These are phyloP conservation scores for Tyrannus savana DNA, from an alignment of 2,113 vertebrate species.

Conservation along the genomic window DNA sequence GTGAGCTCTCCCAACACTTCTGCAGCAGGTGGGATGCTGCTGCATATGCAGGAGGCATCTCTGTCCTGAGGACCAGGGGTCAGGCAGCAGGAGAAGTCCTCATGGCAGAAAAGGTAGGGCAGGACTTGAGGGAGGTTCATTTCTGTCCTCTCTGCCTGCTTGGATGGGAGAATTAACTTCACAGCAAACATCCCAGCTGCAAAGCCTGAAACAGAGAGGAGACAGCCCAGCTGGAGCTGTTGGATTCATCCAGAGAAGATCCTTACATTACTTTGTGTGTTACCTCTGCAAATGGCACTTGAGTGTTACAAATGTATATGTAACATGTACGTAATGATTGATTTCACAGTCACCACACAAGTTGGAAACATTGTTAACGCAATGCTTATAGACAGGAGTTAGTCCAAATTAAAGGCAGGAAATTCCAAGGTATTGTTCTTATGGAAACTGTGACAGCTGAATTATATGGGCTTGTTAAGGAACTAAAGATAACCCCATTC, in stretches of 20 bases:
- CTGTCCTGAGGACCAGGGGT: background rate
- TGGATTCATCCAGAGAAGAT: background rate
- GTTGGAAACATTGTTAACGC: background rate
- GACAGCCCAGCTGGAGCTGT: background rate
- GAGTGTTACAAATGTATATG: background rate
- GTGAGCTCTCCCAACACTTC: background rate
- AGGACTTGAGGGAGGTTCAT: background rate
- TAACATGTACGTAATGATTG: background rate
- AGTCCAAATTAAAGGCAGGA: conserved; percentile 48
- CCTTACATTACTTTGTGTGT: background rate
- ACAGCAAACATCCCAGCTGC: background rate
- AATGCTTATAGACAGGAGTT: background rate
- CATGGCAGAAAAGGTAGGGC: background rate
- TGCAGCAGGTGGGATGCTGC: background rate
- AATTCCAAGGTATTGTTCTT: conserved; percentile 50
- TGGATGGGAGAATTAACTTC: background rate
- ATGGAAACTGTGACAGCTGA: conserved; percentile 48
- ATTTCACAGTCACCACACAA: background rate
- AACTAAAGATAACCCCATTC: conserved; percentile 60
- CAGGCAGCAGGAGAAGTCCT: background rate
- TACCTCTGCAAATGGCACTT: background rate
- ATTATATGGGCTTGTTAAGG: conserved; percentile 52
- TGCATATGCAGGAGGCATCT: background rate
- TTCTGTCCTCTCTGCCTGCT: background rate
- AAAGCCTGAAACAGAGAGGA: background rate